Percentiles rank a stretch among this genome's conserved stretches.
Evolutionary conservation across 2,797 vertebrate species (phyloP).

Genomic region (Sarcophilus harrisii): DNA sequence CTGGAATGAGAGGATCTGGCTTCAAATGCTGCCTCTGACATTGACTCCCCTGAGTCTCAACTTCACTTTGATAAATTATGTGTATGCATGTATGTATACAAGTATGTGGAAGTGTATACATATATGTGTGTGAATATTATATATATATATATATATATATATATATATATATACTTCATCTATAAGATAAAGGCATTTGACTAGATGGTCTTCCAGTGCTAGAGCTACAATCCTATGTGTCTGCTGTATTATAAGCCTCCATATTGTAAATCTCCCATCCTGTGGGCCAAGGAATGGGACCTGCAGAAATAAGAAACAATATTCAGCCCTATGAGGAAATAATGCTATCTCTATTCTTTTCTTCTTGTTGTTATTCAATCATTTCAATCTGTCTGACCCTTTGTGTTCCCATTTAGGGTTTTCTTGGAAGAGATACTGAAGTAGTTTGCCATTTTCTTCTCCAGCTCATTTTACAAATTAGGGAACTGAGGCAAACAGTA

Average conservation of each 20-base stretch:
- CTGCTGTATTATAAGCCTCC: background rate
- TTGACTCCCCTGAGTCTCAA: background rate
- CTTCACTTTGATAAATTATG: background rate
- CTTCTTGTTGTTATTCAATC: no score
- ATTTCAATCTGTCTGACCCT: background rate
- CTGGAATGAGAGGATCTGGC: background rate
- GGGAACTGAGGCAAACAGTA: background rate
- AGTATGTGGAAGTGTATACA: no score
- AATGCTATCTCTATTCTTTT: background rate
- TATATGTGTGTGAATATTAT: no score
- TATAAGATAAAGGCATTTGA: no score
- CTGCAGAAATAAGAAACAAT: no score
- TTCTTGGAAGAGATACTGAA: background rate
- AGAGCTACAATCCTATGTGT: background rate
- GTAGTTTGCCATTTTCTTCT: background rate
- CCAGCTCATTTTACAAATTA: background rate
- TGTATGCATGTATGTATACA: no score
- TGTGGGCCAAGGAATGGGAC: background rate
- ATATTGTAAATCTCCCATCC: background rate
- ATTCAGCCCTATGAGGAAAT: background rate
- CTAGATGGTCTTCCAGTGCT: background rate
- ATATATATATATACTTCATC: background rate
- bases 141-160: no score
- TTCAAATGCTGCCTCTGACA: background rate
- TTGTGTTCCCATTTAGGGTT: background rate